Conservation (phyloP, 1,140 invertebrate species). For the Linepithema humile region DNA sequence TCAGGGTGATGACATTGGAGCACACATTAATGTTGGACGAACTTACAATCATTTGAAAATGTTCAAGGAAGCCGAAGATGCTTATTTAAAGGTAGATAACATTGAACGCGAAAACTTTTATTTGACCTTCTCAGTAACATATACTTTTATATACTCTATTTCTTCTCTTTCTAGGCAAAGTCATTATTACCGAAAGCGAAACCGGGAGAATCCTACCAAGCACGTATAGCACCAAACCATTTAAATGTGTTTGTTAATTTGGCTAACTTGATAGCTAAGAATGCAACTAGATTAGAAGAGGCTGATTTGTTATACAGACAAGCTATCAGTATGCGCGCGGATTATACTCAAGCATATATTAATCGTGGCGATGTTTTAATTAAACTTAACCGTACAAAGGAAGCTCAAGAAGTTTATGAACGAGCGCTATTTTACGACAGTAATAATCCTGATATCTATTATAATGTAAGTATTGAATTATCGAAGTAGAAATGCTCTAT, state of each 20-base stretch:
- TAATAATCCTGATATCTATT: slow-evolving; percentile 98
- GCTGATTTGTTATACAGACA: slow-evolving; percentile 96
- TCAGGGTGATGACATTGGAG: slow-evolving; percentile 97
- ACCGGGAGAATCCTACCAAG: slow-evolving; percentile 96
- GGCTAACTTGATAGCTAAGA: slow-evolving; percentile 97
- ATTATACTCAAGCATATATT: slow-evolving; percentile 99
- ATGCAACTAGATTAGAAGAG: slow-evolving; percentile 95
- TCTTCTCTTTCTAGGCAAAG: slow-evolving; percentile 88
- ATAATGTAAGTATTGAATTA: slow-evolving; percentile 90
- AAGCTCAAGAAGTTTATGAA: slow-evolving; percentile 98
- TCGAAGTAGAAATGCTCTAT: not conserved
- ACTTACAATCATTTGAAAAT: slow-evolving; percentile 97
- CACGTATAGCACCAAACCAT: slow-evolving; percentile 97
- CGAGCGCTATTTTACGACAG: slow-evolving; percentile 96
- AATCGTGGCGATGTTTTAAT: slow-evolving; percentile 98
- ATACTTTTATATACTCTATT: not conserved
- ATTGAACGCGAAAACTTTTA: not conserved
- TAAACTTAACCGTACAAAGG: slow-evolving; percentile 96
- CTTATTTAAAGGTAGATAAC: slow-evolving; percentile 90
- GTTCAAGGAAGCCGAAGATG: slow-evolving; percentile 96
- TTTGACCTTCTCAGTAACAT: not conserved
- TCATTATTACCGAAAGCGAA: slow-evolving; percentile 95
- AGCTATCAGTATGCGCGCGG: slow-evolving; percentile 98
- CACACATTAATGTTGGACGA: slow-evolving; percentile 98
- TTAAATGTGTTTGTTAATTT: slow-evolving; percentile 98